phyloP scores from a whole-genome alignment of 2,888 invertebrate genomes.

The Drosophila gaucha region DNA sequence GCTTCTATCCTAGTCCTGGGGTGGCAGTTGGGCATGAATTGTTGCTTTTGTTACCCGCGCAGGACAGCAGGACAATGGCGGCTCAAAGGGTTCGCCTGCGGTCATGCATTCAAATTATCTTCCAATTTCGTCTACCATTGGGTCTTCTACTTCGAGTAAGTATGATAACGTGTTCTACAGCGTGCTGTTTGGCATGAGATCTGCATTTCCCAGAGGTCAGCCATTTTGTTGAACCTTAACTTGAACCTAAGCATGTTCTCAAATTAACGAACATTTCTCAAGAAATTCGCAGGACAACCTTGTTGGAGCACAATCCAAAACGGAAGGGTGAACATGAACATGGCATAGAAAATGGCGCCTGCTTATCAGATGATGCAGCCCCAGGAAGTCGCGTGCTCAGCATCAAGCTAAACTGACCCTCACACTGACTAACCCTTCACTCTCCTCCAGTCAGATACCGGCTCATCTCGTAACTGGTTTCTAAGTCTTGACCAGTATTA shows the following conservation, averaged over 20 bases:
- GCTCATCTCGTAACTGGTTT: constrained; percentile 52
- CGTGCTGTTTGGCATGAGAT: constrained; percentile 29
- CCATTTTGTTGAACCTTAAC: constrained; percentile 66
- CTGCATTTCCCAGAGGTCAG: constrained; percentile 60
- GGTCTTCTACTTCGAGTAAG: constrained; percentile 15
- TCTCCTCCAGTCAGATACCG: background rate
- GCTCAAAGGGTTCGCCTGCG: constrained; percentile 70
- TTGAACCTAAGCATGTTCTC: constrained; percentile 61
- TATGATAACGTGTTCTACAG: constrained; percentile 13
- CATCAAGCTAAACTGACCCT: constrained; percentile 28
- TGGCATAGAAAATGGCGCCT: constrained; percentile 20
- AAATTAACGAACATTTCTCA: constrained; percentile 79
- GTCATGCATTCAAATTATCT: constrained; percentile 77
- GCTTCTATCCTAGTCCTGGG: constrained; percentile 33
- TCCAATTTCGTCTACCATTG: constrained; percentile 48
- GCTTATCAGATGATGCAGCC: constrained; percentile 9
- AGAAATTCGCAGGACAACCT: constrained; percentile 24
- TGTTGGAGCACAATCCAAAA: constrained; percentile 3
- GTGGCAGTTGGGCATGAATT: constrained; percentile 50
- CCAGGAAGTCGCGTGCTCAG: constrained; percentile 36
- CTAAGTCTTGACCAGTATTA: constrained; percentile 47
- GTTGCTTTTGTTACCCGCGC: constrained; percentile 24
- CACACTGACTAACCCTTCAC: constrained; percentile 45
- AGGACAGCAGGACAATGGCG: constrained; percentile 59
- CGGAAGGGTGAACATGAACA: constrained; percentile 1